Evolutionary conservation across 2,888 invertebrate species (phyloP).

Genomic region (Caenorhabditis sulstoni): DNA sequence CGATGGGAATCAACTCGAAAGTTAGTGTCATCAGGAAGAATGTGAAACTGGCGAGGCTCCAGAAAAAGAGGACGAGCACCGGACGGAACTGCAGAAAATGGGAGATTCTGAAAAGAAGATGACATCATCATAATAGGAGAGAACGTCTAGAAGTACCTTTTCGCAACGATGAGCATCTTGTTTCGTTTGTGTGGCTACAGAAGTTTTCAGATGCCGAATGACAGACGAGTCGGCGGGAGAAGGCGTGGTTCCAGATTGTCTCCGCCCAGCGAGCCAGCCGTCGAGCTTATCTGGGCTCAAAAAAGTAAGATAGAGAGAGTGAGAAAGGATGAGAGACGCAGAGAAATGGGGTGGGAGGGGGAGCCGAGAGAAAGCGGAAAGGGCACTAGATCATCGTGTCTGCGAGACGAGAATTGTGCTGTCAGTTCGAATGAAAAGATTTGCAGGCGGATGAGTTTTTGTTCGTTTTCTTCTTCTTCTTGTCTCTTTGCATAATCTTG

Average conservation of each 20-base stretch:
- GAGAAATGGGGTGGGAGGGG: constrained; percentile 5
- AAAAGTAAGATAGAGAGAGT: constrained; percentile 11
- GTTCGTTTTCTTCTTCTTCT: constrained; percentile 7
- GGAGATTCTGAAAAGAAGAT: constrained; percentile 40
- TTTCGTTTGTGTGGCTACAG: neutral
- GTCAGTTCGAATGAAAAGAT: neutral
- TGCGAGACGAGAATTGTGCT: neutral
- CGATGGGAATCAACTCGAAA: constrained; percentile 30
- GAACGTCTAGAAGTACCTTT: constrained; percentile 7
- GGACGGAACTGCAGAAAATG: constrained; percentile 51
- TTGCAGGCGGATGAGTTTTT: constrained; percentile 7
- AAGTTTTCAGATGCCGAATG: neutral
- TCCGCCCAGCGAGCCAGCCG: constrained; percentile 6
- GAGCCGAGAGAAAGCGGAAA: constrained; percentile 6
- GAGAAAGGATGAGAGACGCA: constrained; percentile 11
- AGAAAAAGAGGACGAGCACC: constrained; percentile 38
- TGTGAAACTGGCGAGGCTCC: constrained; percentile 36
- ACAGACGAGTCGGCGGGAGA: neutral
- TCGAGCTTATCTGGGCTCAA: constrained; percentile 27
- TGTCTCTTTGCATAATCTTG: constrained; percentile 14
- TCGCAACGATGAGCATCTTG: constrained; percentile 44
- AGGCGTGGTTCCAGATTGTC: neutral
- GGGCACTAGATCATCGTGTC: neutral
- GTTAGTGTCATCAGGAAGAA: constrained; percentile 36
- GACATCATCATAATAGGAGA: neutral